Percentiles rank a stretch among this genome's conserved stretches.
phyloP scores from a whole-genome alignment of 2,888 invertebrate species.

The Epicampocera succincta region DNA sequence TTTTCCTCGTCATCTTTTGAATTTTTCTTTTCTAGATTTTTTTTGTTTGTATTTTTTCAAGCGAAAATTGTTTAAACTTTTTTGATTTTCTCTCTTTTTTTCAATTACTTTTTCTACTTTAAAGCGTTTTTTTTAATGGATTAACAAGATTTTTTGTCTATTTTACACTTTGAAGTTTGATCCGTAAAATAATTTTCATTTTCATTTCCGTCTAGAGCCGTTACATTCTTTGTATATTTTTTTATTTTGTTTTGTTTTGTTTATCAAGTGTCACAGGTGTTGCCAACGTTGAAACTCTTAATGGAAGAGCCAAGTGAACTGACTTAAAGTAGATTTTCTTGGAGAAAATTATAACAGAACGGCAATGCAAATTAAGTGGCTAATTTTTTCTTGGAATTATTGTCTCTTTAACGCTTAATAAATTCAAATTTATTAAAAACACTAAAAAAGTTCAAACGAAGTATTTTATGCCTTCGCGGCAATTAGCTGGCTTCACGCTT shows the following conservation, averaged over 20 bases:
- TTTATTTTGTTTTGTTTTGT: constrained; percentile 29
- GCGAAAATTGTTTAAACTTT: constrained; percentile 58
- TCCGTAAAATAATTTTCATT: constrained; percentile 69
- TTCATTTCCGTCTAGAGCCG: constrained; percentile 56
- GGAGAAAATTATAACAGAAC: constrained; percentile 30
- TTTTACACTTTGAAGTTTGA: constrained; percentile 70
- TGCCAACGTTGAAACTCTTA: constrained; percentile 57
- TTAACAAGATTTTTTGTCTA: constrained; percentile 58
- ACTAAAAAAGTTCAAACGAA: constrained; percentile 59
- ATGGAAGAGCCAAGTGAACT: constrained; percentile 16
- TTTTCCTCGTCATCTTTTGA: constrained; percentile 23
- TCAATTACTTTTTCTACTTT: constrained; percentile 33
- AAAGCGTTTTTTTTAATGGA: constrained; percentile 48
- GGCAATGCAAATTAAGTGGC: constrained; percentile 54
- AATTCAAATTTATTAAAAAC: constrained; percentile 33
- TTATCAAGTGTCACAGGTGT: constrained; percentile 63
- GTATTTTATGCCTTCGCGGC: constrained; percentile 25
- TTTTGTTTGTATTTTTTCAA: constrained; percentile 44
- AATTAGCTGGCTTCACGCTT: constrained; percentile 63
- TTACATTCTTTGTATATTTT: constrained; percentile 6
- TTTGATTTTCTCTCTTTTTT: constrained; percentile 43
- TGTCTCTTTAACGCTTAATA: background rate
- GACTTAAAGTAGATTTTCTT: constrained; percentile 15
- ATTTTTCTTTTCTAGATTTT: constrained; percentile 31
- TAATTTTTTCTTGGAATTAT: constrained; percentile 22